Conservation (phyloP, 1,140 invertebrate genomes). For the Amyelois transitella region DNA sequence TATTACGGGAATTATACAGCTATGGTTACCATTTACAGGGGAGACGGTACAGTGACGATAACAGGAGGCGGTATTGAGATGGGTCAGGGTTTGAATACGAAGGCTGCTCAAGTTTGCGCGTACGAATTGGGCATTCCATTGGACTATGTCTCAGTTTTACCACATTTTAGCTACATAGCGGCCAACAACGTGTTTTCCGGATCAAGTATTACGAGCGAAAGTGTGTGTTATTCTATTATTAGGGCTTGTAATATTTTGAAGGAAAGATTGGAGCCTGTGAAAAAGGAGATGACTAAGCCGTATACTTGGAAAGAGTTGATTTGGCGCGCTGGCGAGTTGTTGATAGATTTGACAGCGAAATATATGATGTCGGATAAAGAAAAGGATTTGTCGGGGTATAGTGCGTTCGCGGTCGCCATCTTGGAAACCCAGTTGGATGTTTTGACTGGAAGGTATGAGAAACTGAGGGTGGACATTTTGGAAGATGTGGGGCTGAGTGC, state of each 20-base stretch:
- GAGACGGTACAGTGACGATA: slow-evolving; percentile 85
- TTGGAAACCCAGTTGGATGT: slow-evolving; percentile 83
- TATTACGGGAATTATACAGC: slow-evolving; percentile 77
- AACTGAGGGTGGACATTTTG: slow-evolving; percentile 82
- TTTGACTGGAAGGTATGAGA: slow-evolving; percentile 79
- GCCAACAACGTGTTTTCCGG: slow-evolving; percentile 82
- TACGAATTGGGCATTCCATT: slow-evolving; percentile 83
- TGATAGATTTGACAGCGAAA: slow-evolving; percentile 79
- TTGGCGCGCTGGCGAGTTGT: slow-evolving; percentile 71
- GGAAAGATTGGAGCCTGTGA: slow-evolving; percentile 78
- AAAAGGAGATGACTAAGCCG: slow-evolving; percentile 74
- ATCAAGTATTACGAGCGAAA: slow-evolving; percentile 83
- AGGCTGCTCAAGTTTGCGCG: slow-evolving; percentile 82
- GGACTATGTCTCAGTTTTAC: slow-evolving; percentile 80
- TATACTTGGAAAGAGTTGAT: slow-evolving; percentile 80
- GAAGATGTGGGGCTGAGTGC: slow-evolving; percentile 80
- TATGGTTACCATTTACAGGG: slow-evolving; percentile 81
- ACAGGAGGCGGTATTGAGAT: slow-evolving; percentile 87
- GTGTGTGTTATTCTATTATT: slow-evolving; percentile 79
- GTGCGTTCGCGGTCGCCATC: slow-evolving; percentile 77
- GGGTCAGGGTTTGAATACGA: slow-evolving; percentile 86
- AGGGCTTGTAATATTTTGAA: slow-evolving; percentile 79
- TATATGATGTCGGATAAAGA: slow-evolving; percentile 72
- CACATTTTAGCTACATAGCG: slow-evolving; percentile 78
- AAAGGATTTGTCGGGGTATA: slow-evolving; percentile 64